Percentiles rank a stretch among this genome's conserved stretches.
These are phyloP conservation scores for Perca fluviatilis DNA, from an alignment of 2,113 vertebrate species.

Conservation along the genomic window DNA sequence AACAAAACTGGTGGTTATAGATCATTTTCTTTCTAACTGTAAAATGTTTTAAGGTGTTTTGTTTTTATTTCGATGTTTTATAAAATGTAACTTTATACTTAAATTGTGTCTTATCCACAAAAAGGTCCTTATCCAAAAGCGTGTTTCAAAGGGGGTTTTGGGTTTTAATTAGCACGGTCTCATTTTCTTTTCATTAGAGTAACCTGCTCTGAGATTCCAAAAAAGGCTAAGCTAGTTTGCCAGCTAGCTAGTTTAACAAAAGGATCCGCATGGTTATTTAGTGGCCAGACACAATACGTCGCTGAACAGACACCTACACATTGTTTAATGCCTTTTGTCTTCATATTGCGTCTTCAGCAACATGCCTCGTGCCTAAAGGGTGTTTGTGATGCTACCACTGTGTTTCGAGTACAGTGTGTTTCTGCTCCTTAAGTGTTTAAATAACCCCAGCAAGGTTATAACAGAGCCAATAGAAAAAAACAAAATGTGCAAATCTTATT, in stretches of 20 bases:
- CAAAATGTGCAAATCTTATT: slow-evolving; percentile 5
- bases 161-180: not conserved
- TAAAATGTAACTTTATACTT: not conserved
- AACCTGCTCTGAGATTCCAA: not conserved
- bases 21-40: no score
- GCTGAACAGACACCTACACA: not conserved
- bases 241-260: not conserved
- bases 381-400: not conserved
- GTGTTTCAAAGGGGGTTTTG: not conserved
- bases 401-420: not conserved
- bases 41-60: no score
- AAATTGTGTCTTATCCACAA: not conserved
- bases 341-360: not conserved
- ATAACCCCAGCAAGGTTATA: not conserved
- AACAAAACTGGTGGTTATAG: no score
- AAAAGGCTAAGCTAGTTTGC: not conserved
- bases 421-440: not conserved
- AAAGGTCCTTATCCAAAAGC: not conserved
- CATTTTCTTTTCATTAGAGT: not conserved
- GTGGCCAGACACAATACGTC: not conserved
- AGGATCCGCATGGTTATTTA: not conserved
- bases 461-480: not conserved
- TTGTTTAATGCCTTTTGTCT: not conserved
- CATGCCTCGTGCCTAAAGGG: not conserved
- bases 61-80: no score